A percentile compares a stretch with the other conserved stretches of the same genome.
Evolutionary conservation across 2,797 vertebrate genomes (phyloP).

Genomic region (Trachops cirrhosus): DNA sequence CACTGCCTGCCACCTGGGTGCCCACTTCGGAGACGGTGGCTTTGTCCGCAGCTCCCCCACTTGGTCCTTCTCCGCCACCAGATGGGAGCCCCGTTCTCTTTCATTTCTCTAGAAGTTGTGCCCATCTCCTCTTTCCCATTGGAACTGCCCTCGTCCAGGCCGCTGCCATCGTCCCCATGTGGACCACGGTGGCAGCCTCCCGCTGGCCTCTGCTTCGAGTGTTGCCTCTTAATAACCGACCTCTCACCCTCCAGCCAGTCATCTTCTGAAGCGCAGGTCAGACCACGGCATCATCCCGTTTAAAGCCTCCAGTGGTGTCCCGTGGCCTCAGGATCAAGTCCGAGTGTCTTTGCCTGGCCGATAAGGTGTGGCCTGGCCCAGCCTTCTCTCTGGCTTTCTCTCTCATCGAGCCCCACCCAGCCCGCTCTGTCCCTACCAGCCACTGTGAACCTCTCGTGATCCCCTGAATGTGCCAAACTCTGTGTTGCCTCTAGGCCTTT

Average conservation of each 20-base stretch:
- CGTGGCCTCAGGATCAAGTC: neutral
- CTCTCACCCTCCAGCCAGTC: neutral
- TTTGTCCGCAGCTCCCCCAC: neutral
- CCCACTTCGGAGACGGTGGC: too few species aligned
- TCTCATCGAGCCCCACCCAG: accelerated
- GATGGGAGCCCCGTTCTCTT: neutral
- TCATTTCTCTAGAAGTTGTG: neutral
- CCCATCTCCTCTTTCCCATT: neutral
- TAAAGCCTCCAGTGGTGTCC: neutral
- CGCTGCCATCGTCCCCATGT: accelerated
- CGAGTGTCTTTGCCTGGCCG: too few species aligned
- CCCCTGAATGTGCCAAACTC: neutral
- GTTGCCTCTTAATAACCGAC: neutral
- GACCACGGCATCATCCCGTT: too few species aligned
- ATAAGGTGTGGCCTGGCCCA: neutral
- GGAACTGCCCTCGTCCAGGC: neutral
- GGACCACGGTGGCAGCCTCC: neutral
- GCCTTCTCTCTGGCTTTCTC: accelerated
- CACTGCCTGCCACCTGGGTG: accelerated
- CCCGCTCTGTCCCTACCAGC: neutral
- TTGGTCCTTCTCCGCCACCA: accelerated
- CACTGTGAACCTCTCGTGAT: neutral
- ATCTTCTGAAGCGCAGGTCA: neutral
- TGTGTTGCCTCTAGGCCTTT: neutral
- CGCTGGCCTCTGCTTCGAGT: neutral